Evolutionary conservation across 1,140 invertebrate species (phyloP).

Genomic region (Leptopilina boulardi): DNA sequence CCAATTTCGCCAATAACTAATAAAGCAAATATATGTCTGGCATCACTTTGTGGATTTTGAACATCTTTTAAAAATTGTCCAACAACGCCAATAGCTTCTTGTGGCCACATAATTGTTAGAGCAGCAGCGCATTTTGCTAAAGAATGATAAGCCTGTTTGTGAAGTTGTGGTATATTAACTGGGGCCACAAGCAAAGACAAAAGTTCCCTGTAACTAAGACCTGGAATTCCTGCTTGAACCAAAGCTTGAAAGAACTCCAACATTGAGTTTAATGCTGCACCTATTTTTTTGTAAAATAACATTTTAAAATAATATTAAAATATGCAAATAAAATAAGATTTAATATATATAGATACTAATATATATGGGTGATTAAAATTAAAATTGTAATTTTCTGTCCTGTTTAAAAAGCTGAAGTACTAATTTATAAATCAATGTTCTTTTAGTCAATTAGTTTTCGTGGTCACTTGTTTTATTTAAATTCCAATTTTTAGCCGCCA

Average conservation of each 20-base stretch:
- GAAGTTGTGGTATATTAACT: conserved; percentile 74
- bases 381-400: too few relatives aligned
- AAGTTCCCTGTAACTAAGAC: conserved; percentile 88
- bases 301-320: too few relatives aligned
- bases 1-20: conserved; percentile 98
- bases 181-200: conserved; percentile 84
- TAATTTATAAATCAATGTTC: too few relatives aligned
- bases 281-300: too few relatives aligned
- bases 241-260: conserved; percentile 94
- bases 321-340: too few relatives aligned
- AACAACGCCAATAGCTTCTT: conserved; percentile 88
- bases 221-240: conserved; percentile 87
- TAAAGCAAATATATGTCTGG: conserved; percentile 93
- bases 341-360: too few relatives aligned
- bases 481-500: too few relatives aligned
- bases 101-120: conserved; percentile 86
- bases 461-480: too few relatives aligned
- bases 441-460: too few relatives aligned
- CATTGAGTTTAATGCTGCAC: conserved; percentile 91
- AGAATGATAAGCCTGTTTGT: conserved; percentile 91
- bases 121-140: conserved; percentile 97
- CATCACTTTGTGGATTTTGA: conserved; percentile 83
- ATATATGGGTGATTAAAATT: too few relatives aligned
- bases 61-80: conserved; percentile 91
- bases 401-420: too few relatives aligned